A percentile compares a stretch with the other conserved stretches of the same genome.
Evolutionary conservation across 2,888 invertebrate species (phyloP).

Genomic region (Synergus gifuensis): DNA sequence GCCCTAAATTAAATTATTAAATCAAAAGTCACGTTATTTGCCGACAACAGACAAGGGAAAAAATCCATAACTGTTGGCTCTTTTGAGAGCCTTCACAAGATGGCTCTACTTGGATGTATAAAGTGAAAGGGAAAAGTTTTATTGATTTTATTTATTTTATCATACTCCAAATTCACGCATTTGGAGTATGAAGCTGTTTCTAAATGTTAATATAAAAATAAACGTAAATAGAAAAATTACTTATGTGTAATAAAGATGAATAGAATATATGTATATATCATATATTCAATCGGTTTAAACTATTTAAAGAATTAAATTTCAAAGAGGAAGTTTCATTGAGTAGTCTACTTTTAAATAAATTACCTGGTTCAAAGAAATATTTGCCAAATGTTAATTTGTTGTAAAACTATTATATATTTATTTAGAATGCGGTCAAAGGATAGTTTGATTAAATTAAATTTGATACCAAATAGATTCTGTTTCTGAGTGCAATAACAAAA

Average conservation of each 20-base stretch:
- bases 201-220: conserved; percentile 7
- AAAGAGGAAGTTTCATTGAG: background rate
- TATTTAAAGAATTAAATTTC: background rate
- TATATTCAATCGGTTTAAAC: background rate
- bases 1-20: background rate
- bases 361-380: no score
- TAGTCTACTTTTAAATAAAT: no score
- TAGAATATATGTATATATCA: background rate
- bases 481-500: background rate
- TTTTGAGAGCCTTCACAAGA: background rate
- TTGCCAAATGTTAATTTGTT: no score
- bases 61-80: background rate
- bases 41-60: background rate
- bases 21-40: conserved; percentile 14
- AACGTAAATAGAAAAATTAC: background rate
- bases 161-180: conserved; percentile 36
- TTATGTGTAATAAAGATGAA: background rate
- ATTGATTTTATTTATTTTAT: no score
- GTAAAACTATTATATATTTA: no score
- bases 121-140: conserved; percentile 1
- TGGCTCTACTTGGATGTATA: conserved; percentile 4
- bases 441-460: no score
- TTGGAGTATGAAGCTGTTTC: conserved; percentile 29
- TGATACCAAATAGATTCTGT: background rate
- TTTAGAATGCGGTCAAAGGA: no score